These are phyloP conservation scores for Cathartes aura DNA, from an alignment of 2,113 vertebrate species.

Conservation along the genomic window DNA sequence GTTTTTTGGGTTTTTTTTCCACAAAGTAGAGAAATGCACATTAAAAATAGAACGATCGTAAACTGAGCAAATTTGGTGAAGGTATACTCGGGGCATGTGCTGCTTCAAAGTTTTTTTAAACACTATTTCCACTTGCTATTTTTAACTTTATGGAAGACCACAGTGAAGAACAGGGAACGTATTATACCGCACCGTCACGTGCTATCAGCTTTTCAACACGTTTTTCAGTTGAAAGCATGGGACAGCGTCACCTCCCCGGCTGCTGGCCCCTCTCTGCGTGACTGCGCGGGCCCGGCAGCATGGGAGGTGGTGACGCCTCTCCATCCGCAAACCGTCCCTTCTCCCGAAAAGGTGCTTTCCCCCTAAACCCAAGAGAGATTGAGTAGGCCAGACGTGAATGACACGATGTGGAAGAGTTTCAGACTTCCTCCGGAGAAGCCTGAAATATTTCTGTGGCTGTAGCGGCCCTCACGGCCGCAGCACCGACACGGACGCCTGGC, in stretches of 20 bases:
- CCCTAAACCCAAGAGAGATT: neutral
- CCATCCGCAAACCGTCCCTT: neutral
- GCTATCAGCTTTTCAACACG: neutral
- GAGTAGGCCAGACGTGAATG: neutral
- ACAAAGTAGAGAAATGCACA: neutral
- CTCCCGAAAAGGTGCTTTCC: neutral
- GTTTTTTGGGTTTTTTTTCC: neutral
- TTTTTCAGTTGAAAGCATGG: neutral
- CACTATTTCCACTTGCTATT: slow-evolving; percentile 14
- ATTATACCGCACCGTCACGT: neutral
- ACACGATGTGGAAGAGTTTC: neutral
- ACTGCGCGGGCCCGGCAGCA: neutral
- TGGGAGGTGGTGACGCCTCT: neutral
- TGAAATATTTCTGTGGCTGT: neutral
- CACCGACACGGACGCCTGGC: neutral
- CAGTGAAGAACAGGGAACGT: neutral
- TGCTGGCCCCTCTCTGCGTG: neutral
- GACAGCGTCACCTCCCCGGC: neutral
- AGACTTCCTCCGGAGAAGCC: neutral
- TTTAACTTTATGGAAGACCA: slow-evolving; percentile 36
- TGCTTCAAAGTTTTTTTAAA: neutral
- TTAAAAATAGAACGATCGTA: neutral
- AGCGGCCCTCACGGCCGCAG: neutral
- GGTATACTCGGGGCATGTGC: neutral
- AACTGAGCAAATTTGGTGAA: neutral